Conservation (phyloP, 2,113 vertebrate species). For the Argyrosomus japonicus region DNA sequence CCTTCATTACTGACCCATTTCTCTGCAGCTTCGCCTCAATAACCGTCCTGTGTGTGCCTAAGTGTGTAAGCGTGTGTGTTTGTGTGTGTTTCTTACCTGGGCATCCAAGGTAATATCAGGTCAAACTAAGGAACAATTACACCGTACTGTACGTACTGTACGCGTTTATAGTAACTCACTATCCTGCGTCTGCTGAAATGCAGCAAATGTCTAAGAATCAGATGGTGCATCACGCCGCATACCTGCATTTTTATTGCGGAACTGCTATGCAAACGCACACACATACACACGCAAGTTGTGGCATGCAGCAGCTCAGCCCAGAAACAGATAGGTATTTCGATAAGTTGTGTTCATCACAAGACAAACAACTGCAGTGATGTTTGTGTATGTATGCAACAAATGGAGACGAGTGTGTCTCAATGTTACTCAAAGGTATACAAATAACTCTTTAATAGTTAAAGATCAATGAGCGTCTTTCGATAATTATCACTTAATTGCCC, state of each 20-base stretch:
- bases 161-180: background rate
- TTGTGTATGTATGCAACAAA: conserved; percentile 6
- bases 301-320: conserved; percentile 58
- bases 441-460: background rate
- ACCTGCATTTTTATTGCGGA: conserved; percentile 60
- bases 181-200: conserved; percentile 3
- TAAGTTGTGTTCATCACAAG: conserved; percentile 15
- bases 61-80: background rate
- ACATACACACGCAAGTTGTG: conserved; percentile 42
- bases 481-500: too few relatives aligned
- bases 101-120: background rate
- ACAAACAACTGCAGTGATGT: conserved; percentile 28
- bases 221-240: conserved; percentile 36
- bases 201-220: conserved; percentile 18
- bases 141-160: background rate
- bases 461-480: background rate
- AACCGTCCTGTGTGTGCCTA: background rate
- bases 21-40: conserved; percentile 1
- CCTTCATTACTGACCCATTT: conserved; percentile 7
- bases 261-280: conserved; percentile 20
- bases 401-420: background rate
- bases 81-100: conserved; percentile 61
- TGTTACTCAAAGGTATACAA: background rate
- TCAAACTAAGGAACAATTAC: conserved; percentile 12
- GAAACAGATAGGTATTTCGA: conserved; percentile 44